These are phyloP conservation scores for Phoenicopterus ruber DNA, from an alignment of 2,113 vertebrate species.

Conservation along the genomic window DNA sequence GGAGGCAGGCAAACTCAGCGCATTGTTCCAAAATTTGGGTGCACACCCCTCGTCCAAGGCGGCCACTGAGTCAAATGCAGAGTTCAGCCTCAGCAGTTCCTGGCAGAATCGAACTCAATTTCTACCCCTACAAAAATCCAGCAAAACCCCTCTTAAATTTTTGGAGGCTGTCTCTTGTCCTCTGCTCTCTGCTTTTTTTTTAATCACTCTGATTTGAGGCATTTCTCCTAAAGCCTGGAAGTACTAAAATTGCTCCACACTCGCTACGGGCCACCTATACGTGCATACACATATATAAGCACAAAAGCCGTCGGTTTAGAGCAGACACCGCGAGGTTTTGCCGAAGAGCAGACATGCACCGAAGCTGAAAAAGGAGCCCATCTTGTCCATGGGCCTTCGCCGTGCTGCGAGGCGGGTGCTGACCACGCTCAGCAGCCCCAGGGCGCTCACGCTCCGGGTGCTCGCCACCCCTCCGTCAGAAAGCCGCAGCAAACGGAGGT, in stretches of 20 bases:
- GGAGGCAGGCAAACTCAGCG: not conserved
- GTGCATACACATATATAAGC: not conserved
- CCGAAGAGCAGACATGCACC: fast-evolving
- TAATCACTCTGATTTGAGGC: not conserved
- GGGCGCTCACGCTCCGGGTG: not conserved
- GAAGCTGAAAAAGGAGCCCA: not conserved
- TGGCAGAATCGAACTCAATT: not conserved
- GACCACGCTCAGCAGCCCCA: not conserved
- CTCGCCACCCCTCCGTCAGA: not conserved
- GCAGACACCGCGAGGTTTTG: not conserved
- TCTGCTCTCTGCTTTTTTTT: not conserved
- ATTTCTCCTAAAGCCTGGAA: not conserved
- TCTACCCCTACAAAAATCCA: not conserved
- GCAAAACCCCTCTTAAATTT: not conserved
- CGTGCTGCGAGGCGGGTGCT: not conserved
- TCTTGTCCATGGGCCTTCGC: not conserved
- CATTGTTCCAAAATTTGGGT: not conserved
- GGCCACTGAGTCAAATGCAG: not conserved
- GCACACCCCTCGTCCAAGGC: not conserved
- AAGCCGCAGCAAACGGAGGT: not conserved
- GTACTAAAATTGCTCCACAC: not conserved
- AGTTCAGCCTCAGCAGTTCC: not conserved
- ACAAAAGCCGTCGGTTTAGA: not conserved
- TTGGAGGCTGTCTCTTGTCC: not conserved
- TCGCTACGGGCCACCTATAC: fast-evolving